Evolutionary conservation across 2,797 vertebrate species (phyloP).

Genomic region (Natrix natrix): DNA sequence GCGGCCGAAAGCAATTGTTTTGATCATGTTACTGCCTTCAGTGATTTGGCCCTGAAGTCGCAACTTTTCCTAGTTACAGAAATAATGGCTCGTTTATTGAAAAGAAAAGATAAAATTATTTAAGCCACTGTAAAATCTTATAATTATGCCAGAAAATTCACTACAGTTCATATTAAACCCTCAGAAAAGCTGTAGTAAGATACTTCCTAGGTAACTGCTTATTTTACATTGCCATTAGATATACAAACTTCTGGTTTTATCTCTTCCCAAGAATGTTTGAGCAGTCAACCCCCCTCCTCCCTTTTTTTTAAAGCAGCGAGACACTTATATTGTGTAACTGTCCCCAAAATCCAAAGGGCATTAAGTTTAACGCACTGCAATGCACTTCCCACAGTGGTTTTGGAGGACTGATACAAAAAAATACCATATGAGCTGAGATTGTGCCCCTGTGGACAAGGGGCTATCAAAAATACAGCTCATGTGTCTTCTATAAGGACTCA

Average conservation of each 20-base stretch:
- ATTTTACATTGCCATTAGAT: neutral
- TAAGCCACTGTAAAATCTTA: neutral
- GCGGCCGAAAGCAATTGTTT: slow-evolving; percentile 91
- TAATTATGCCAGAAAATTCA: neutral
- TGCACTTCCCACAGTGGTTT: too few relatives aligned
- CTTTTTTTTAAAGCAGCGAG: too few relatives aligned
- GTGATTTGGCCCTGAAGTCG: slow-evolving; percentile 91
- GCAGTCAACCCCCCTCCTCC: too few relatives aligned
- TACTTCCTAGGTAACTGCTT: neutral
- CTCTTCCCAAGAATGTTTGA: too few relatives aligned
- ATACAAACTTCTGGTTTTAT: neutral
- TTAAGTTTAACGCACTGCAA: too few relatives aligned
- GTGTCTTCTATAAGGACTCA: too few relatives aligned
- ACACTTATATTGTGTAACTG: too few relatives aligned
- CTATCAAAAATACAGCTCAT: too few relatives aligned
- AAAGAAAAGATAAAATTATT: neutral
- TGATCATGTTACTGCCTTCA: slow-evolving; percentile 96
- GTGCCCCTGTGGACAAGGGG: too few relatives aligned
- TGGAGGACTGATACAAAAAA: too few relatives aligned
- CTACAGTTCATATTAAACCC: neutral
- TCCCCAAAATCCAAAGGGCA: too few relatives aligned
- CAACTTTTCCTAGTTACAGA: slow-evolving; percentile 85
- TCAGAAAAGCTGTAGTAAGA: neutral
- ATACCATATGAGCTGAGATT: too few relatives aligned
- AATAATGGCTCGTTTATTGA: neutral